Evolutionary conservation across 2,888 invertebrate species (phyloP), one percentile per base, ranked within the genome.

Genomic region (Patella pellucida): DNA sequence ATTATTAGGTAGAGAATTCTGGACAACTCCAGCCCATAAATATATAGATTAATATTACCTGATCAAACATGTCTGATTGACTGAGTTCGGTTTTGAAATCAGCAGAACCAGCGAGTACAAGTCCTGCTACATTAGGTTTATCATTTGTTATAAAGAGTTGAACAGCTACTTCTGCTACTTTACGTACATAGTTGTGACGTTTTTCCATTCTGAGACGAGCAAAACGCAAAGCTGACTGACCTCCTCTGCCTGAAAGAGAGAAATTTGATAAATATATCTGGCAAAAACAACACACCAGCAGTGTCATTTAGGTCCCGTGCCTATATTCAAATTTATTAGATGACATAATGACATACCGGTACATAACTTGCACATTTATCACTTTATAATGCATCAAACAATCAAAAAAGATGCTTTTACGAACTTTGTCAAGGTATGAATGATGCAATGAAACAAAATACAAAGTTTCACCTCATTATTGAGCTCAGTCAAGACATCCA

Each of bases 21-120:
- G 5, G 31, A 5, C 7, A 9, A 41, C 9, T 41, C 7, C 41
- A 41, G 41, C 7, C 41, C 41, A 41, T 5, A 41, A 2, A 41
- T 41, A 41, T 41, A 41, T 41, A 7, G 41, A 5, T 41, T 41
- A 41, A 41, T 41, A 41, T 41, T 7, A 98, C 97, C 90, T 97
- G 97, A 93, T 99, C 99, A 92, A 99, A 99, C 98, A 99, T 99
- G 91, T 99, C 99, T 0, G 99, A 99, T 93, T 99, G 99, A 91
- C 97, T 97, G 87, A 99, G 94, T 92, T 99, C 99, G 83, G 99
- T 99, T 94, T 99, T 99, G 92, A 99, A 99, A 92, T 99, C 99
- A 19, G 99, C 99, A 85, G 98, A 98, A 93, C 99, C 99, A 83
- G 99, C 99, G 83, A 99, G 93, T 87, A 99, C 98, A 69, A 99